Evolutionary conservation across 2,113 vertebrate genomes (phyloP), one percentile per base, ranked within the genome.

Genomic region (Nesoenas mayeri): DNA sequence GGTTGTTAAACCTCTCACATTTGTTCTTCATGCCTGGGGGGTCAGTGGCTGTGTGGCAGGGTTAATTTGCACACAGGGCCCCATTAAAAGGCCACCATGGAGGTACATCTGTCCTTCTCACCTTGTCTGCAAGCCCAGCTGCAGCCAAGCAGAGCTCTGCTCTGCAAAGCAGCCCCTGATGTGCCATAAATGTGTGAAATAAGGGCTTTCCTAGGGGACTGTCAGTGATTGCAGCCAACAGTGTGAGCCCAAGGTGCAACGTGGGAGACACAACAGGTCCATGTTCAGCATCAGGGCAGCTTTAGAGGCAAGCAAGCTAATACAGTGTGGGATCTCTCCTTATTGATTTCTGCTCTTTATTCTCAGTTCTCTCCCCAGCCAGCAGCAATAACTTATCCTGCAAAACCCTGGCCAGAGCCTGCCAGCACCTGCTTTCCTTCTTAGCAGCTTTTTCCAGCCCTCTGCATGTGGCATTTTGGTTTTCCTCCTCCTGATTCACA

Each of bases 181-280:
- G 26, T 56, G 34, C 20, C 79, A 48, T 77, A 80, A 92, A 79
- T 8, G 53, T 69, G 13, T 44, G 64, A 84, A 85, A 85, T 73
- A 73, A 34, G 58, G 67, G 13, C 15, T 61, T 90, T 85, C 67
- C 64, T 53, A 20, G 18, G 66, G 83, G 50, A 82, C 22, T 3
- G 1, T 4, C 2, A 0, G 5, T 72, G 85, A 60, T 2, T 64
- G 71, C 74, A 82, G 74, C 36, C 15, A 5, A 38, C 2, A 0
- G 40, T 13, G 9, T 42, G 29, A 93, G 42, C 29, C 44, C 26
- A 18, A 60, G 42, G 38, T 64, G 26, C 61, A 66, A 53, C 11
- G 9, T 24, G 24, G 24, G 72, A 74, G 40, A 67, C 44, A 79
- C 29, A 74, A 22, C 8, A 42, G 42, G 38, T 42, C 64, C 1